Evolutionary conservation across 1,140 invertebrate species (phyloP), one percentile per base, ranked within the genome.

Genomic region (Copidosoma floridanum): DNA sequence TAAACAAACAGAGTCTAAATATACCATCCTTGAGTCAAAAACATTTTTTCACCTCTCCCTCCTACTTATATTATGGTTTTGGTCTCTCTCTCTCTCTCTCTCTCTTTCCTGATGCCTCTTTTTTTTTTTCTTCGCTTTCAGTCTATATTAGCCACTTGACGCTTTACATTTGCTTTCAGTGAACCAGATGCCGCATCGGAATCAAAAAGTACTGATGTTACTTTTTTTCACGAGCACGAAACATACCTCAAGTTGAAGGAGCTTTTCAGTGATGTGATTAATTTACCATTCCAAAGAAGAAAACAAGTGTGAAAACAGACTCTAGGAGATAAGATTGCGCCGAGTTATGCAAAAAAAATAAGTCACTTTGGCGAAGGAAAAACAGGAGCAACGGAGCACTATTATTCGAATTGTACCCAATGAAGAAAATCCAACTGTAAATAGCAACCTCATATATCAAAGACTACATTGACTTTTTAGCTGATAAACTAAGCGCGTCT

Each of bases 111-210:
- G n/a, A n/a, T n/a, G n/a, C n/a, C n/a, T n/a, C n/a, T n/a, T n/a
- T n/a, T n/a, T n/a, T n/a, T n/a, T n/a, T n/a, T n/a, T n/a, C n/a
- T n/a, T n/a, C n/a, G n/a, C n/a, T n/a, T n/a, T n/a, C n/a, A n/a
- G n/a, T n/a, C n/a, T n/a, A n/a, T n/a, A n/a, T n/a, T n/a, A n/a
- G n/a, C n/a, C n/a, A n/a, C n/a, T n/a, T n/a, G n/a, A n/a, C n/a
- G n/a, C n/a, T 32, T 54, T 12, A 55, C 27, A 55, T 44, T 55
- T 55, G 14, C 21, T 55, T 55, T 32, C 52, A 55, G 52, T 41
- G n/a, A 43, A 41, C 10, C 4, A 26, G 16, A n/a, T n/a, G n/a
- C n/a, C n/a, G n/a, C n/a, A n/a, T n/a, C n/a, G n/a, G n/a, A n/a
- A n/a, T n/a, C n/a, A n/a, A n/a, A 32, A 12, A 32, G 12, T 12